Base-by-base conservation (phyloP, 2,113 vertebrate genomes). In the Excalfactoria chinensis region DNA sequence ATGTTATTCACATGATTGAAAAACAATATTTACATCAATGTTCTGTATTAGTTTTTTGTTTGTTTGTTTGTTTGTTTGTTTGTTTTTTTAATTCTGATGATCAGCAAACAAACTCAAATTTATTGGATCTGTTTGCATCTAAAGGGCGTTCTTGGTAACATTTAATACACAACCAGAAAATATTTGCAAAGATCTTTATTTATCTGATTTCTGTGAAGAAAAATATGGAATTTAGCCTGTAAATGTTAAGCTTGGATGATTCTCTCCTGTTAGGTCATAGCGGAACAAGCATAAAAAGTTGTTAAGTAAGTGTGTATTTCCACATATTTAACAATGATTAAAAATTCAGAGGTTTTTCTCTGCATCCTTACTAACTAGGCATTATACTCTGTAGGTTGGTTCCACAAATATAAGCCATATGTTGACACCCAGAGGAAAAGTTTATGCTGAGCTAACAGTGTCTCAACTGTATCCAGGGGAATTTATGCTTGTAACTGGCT, bases 361-460 rank as follows among this genome's bases (percentile, higher is more conserved):
- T 93, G 18, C 32, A 60, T 59, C 56, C 55, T 71, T 93, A 77
- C 68, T 88, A 49, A 93, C 71, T 78, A 62, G 44, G 48, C 18
- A 55, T 88, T 94, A 73, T 86, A 40, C 25, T 75, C 15, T 86
- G 12, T 96, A 99, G 99, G 98, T 99, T 87, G 99, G 99, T 83
- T 97, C 98, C 60, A 99, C 99, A 80, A 99, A 99, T 76, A 99
- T 99, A 97, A 99, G 99, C 95, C 99, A 99, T 97, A 99, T 99
- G 99, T 84, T 99, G 97, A 99, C 99, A 3, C 98, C 98, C 2
- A 95, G 80, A 81, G 99, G 99, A 78, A 98, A 93, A 77, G 99
- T 99, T 43, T 99, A 98, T 59, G 99, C 99, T 15, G 99, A 99
- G 93, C 95, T 99, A 92, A 99, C 99, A 5, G 97, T 99, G 77